A percentile compares a stretch with the other conserved stretches of the same genome.
Conservation (phyloP, 92 coral and sea anemone species). For the Ricordea florida region DNA sequence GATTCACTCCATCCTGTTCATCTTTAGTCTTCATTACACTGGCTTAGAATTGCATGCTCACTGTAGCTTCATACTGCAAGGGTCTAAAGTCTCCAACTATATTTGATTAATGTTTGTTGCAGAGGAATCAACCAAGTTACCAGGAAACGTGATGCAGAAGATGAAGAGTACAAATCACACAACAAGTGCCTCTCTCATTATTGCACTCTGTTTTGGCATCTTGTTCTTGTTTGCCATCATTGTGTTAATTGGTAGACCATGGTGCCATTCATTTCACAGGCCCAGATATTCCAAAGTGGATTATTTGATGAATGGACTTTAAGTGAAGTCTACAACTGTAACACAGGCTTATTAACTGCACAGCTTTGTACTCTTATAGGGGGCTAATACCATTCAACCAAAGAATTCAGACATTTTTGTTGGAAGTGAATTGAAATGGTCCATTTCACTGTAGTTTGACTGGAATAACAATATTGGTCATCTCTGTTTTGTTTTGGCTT, state of each 20-base stretch:
- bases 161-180: slow-evolving; percentile 60
- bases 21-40: no score
- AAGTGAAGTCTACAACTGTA: not conserved
- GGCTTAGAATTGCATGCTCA: not conserved
- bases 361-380: no score
- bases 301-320: slow-evolving; percentile 88
- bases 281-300: slow-evolving; percentile 92
- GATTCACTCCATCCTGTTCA: no score
- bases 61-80: not conserved
- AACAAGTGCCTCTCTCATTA: slow-evolving; percentile 67
- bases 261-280: slow-evolving; percentile 83
- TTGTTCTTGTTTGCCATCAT: slow-evolving; percentile 78
- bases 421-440: no score
- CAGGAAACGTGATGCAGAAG: not conserved
- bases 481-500: no score
- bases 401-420: no score
- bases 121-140: not conserved
- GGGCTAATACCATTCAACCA: no score
- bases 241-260: slow-evolving; percentile 80
- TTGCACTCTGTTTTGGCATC: slow-evolving; percentile 83
- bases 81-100: no score
- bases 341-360: no score
- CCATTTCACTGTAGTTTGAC: no score
- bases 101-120: not conserved
- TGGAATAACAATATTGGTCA: no score